Evolutionary conservation across 2,797 vertebrate genomes (phyloP).

Genomic region (Eospalax fontanierii): DNA sequence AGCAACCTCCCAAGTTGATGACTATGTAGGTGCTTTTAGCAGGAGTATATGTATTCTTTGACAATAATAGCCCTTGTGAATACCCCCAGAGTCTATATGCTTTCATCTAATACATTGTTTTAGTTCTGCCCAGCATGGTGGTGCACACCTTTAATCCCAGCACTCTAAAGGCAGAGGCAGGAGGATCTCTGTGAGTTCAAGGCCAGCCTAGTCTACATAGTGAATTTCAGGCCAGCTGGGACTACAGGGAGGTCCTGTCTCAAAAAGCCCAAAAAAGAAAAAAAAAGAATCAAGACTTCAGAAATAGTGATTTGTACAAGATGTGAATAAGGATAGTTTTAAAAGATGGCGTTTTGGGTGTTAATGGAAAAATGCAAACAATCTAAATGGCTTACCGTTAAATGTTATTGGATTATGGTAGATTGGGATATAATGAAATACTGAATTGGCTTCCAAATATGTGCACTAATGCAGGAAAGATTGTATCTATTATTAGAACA

Average conservation of each 20-base stretch:
- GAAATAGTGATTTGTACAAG: constrained; percentile 21
- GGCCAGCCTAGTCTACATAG: too few relatives aligned
- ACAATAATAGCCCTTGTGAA: background rate
- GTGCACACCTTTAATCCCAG: too few relatives aligned
- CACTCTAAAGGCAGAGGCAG: too few relatives aligned
- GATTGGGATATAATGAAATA: background rate
- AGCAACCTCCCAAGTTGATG: background rate
- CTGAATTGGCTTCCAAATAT: background rate
- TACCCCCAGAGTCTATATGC: background rate
- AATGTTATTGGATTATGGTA: background rate
- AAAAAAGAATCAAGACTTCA: background rate
- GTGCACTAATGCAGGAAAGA: background rate
- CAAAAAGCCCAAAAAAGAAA: too few relatives aligned
- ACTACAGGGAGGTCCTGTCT: too few relatives aligned
- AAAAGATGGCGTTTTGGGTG: background rate
- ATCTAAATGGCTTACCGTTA: background rate
- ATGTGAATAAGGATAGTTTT: background rate
- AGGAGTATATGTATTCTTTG: background rate
- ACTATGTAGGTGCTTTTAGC: background rate
- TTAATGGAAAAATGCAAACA: constrained; percentile 4
- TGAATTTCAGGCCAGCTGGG: too few relatives aligned
- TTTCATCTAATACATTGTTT: constrained; percentile 10
- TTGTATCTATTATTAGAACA: background rate
- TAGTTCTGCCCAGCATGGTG: background rate
- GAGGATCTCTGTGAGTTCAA: too few relatives aligned